Conservation (phyloP, 2,797 vertebrate genomes). For the Diceros bicornis region DNA sequence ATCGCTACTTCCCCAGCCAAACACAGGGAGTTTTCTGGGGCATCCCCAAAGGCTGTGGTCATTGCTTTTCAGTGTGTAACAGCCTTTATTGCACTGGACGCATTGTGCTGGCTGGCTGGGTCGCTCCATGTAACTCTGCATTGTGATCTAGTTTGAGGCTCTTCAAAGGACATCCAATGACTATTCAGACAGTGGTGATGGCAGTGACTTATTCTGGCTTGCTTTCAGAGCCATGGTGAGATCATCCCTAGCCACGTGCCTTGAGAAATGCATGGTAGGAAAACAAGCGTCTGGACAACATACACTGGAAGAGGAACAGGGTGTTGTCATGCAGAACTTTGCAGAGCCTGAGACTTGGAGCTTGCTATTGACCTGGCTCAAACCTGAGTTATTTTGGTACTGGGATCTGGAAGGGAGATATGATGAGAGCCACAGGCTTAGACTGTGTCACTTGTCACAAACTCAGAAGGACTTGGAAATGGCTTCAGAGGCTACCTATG, state of each 20-base stretch:
- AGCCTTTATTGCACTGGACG: background rate
- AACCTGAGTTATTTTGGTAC: background rate
- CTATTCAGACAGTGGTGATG: too few species aligned
- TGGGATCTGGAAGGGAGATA: background rate
- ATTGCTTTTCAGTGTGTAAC: background rate
- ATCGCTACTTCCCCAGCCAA: background rate
- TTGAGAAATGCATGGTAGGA: background rate
- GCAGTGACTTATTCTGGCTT: background rate
- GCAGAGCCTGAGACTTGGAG: background rate
- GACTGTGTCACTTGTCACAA: background rate
- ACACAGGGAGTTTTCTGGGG: background rate
- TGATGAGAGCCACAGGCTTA: background rate
- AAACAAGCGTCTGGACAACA: background rate
- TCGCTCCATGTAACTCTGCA: background rate
- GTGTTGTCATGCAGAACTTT: background rate
- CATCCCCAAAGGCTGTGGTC: background rate
- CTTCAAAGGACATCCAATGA: background rate
- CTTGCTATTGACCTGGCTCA: background rate
- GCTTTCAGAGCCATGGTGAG: background rate
- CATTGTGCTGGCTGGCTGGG: background rate
- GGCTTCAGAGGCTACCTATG: background rate
- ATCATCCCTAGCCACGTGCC: background rate
- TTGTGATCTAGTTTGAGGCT: background rate
- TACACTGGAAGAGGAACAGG: background rate
- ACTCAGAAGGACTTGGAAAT: background rate